These are phyloP conservation scores for Ornithoptera alexandrae DNA, from an alignment of 2,888 invertebrate species.

Conservation along the genomic window DNA sequence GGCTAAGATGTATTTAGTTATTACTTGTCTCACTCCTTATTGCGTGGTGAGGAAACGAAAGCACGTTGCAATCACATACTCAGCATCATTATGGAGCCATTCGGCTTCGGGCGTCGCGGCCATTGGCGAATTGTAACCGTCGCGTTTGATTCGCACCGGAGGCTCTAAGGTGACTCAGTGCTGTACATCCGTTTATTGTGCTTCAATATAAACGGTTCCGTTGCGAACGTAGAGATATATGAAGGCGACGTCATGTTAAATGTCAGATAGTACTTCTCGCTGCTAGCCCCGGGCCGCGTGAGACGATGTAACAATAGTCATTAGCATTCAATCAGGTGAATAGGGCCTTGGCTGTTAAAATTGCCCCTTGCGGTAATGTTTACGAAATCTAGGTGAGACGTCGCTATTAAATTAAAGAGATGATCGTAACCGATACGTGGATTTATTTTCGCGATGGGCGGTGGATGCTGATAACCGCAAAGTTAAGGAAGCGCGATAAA, in stretches of 20 bases:
- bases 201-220: slow-evolving; percentile 50
- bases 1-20: slow-evolving; percentile 23
- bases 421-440: slow-evolving; percentile 43
- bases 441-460: slow-evolving; percentile 13
- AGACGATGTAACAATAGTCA: slow-evolving; percentile 49
- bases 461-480: slow-evolving; percentile 42
- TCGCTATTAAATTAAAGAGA: slow-evolving; percentile 35
- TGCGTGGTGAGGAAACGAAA: slow-evolving; percentile 21
- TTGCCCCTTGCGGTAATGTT: slow-evolving; percentile 59
- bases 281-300: slow-evolving; percentile 3
- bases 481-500: slow-evolving; percentile 42
- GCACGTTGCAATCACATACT: slow-evolving; percentile 16
- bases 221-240: slow-evolving; percentile 36
- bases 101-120: slow-evolving; percentile 8
- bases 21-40: slow-evolving; percentile 23
- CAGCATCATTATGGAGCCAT: slow-evolving; percentile 17
- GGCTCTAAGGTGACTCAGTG: background rate
- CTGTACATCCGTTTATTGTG: slow-evolving; percentile 57
- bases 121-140: slow-evolving; percentile 12
- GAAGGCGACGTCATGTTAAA: slow-evolving; percentile 37
- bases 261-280: slow-evolving; percentile 33
- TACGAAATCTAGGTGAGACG: slow-evolving; percentile 37
- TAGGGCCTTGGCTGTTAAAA: slow-evolving; percentile 45
- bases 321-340: slow-evolving; percentile 59
- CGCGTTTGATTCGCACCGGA: slow-evolving; percentile 11